phyloP scores from a whole-genome alignment of 2,888 invertebrate genomes.

The Lepidocyrtinus sp. region DNA sequence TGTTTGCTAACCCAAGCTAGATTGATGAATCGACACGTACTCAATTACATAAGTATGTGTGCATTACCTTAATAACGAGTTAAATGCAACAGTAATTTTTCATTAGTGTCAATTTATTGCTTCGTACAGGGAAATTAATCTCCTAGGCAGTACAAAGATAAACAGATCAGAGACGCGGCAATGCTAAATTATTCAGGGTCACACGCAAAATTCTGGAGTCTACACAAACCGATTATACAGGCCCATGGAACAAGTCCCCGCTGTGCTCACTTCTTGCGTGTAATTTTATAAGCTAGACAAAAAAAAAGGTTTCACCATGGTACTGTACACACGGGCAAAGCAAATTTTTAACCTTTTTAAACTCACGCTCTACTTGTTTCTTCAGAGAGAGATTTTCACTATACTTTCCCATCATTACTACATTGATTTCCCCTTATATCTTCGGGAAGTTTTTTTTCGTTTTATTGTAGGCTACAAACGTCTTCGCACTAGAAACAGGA shows the following conservation, averaged over 20 bases:
- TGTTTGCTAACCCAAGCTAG: no score
- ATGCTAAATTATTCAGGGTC: conserved; percentile 5
- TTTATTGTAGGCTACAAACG: background rate
- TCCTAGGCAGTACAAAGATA: background rate
- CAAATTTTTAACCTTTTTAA: no score
- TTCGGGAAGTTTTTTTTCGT: background rate
- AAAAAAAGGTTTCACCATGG: no score
- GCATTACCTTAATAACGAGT: no score
- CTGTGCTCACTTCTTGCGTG: no score
- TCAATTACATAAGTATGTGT: no score
- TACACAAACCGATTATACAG: background rate
- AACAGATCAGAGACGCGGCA: conserved; percentile 4
- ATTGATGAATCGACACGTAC: no score
- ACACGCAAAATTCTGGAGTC: background rate
- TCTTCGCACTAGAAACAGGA: background rate
- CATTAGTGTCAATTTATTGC: background rate
- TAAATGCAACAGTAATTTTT: background rate
- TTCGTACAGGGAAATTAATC: background rate
- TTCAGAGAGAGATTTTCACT: no score
- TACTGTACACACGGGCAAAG: no score
- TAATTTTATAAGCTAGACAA: no score
- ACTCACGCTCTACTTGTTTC: no score
- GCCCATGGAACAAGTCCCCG: no score
- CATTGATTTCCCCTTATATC: background rate
- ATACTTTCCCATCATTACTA: background rate